These are phyloP conservation scores for Phytoseiulus persimilis DNA, from an alignment of 2,888 invertebrate genomes.

Conservation along the genomic window DNA sequence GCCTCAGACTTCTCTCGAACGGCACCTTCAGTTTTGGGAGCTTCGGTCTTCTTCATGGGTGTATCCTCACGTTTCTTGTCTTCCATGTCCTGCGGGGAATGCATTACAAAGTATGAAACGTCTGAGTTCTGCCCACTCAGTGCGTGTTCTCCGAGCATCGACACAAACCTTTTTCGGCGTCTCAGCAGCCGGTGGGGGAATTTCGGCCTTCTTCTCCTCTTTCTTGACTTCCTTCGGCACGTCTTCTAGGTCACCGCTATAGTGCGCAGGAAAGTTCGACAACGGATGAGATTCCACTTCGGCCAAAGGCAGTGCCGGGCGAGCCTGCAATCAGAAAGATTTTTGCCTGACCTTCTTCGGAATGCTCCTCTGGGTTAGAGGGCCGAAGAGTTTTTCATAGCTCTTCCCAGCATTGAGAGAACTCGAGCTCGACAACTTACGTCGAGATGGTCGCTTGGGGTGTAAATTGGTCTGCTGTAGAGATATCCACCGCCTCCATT, in stretches of 20 bases:
- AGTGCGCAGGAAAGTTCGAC: constrained; percentile 35
- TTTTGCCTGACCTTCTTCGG: neutral
- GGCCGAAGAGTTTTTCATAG: too few relatives aligned
- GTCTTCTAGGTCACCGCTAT: constrained; percentile 25
- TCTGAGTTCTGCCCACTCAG: neutral
- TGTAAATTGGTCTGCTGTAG: constrained; percentile 21
- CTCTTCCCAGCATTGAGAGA: too few relatives aligned
- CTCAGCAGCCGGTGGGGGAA: neutral
- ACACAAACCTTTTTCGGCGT: neutral
- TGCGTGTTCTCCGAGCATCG: neutral
- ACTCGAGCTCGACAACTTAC: neutral
- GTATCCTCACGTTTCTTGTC: neutral
- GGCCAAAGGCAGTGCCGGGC: constrained; percentile 11
- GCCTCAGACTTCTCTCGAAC: constrained; percentile 6
- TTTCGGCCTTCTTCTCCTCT: neutral
- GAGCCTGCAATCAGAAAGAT: neutral
- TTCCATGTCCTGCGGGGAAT: neutral
- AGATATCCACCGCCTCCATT: constrained; percentile 26
- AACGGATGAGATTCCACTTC: constrained; percentile 27
- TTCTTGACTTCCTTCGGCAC: neutral
- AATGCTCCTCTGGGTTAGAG: neutral
- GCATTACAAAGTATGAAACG: neutral
- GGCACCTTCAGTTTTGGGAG: neutral
- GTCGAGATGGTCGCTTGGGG: constrained; percentile 18
- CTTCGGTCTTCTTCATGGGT: constrained; percentile 10